Evolutionary conservation across 1,140 invertebrate species (phyloP).

Genomic region (Euwallacea similis): DNA sequence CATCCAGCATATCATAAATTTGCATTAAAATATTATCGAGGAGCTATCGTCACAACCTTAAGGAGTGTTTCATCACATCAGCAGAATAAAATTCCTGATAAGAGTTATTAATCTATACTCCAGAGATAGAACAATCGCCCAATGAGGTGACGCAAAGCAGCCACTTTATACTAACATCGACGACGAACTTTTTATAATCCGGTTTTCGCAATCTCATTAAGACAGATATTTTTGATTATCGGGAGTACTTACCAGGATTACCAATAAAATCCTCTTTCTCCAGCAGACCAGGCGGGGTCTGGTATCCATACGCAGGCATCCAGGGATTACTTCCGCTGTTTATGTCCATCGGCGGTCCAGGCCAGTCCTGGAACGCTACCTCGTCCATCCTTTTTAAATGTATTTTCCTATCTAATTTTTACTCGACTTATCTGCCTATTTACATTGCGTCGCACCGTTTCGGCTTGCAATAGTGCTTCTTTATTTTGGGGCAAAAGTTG

Average conservation of each 20-base stretch:
- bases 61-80: too few relatives aligned
- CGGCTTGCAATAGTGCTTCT: not conserved
- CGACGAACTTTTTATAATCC: not conserved
- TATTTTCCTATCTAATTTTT: not conserved
- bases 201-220: not conserved
- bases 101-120: not conserved
- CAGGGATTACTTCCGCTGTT: constrained; percentile 61
- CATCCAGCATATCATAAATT: too few relatives aligned
- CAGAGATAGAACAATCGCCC: not conserved
- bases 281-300: constrained; percentile 57
- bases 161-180: constrained; percentile 4
- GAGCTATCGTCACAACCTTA: too few relatives aligned
- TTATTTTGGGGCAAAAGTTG: not conserved
- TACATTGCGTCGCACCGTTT: too few relatives aligned
- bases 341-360: constrained; percentile 58
- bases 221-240: not conserved
- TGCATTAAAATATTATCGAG: too few relatives aligned
- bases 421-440: too few relatives aligned
- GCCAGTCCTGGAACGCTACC: constrained; percentile 66
- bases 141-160: not conserved
- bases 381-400: constrained; percentile 57
- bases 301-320: constrained; percentile 68
- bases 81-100: not conserved
- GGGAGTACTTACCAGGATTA: constrained; percentile 56
- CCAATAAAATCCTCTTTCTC: constrained; percentile 63